Base-by-base conservation (phyloP, 64 coral and sea anemone genomes). In the Dendronephthya gigantea region DNA sequence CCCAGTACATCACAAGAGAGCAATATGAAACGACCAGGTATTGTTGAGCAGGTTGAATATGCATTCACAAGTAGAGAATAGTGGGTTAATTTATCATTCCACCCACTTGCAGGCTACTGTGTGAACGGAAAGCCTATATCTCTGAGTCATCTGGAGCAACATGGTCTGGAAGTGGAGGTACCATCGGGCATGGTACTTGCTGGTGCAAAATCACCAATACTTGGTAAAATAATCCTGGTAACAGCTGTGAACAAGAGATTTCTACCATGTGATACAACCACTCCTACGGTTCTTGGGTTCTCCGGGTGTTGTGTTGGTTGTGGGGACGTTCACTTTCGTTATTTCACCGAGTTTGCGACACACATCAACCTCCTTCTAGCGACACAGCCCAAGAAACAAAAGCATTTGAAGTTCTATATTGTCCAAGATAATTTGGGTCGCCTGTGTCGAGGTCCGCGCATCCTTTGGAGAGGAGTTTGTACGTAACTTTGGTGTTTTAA, bases 331-430 rank as follows among this genome's bases (percentile, higher is more conserved):
- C 90, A 90, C 1, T 98, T 98, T 40, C 49, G 95, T 49, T 98
- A 98, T 40, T 98, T 98, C 70, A 98, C 95, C 8, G 95, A 98
- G 88, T 98, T 98, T 85, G 93, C 95, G 68, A 93, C 87, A 19
- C 95, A 98, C 39, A 98, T 98, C 15, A 98, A 98, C 70, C 88
- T 98, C 0, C 83, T 90, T 37, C 83, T 98, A 4, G 95, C 95
- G 12, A 98, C 95, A 12, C 95, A 98, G 33, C 95, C 95, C 43
- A 98, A 98, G 68, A 98, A 98, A 68, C 95, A 98, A 45, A 98
- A 98, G 35, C 95, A 98, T 30, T 84, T 98, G 34, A 98, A 98
- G 47, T 98, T 93, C 55, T 98, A 98, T 50, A 72, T 98, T 34
- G 76, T 98, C 7, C 74, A 56, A 85, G 95, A 98, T 32, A 83